Evolutionary conservation across 2,888 invertebrate species (phyloP).

Genomic region (Hirtodrosophila cameraria): DNA sequence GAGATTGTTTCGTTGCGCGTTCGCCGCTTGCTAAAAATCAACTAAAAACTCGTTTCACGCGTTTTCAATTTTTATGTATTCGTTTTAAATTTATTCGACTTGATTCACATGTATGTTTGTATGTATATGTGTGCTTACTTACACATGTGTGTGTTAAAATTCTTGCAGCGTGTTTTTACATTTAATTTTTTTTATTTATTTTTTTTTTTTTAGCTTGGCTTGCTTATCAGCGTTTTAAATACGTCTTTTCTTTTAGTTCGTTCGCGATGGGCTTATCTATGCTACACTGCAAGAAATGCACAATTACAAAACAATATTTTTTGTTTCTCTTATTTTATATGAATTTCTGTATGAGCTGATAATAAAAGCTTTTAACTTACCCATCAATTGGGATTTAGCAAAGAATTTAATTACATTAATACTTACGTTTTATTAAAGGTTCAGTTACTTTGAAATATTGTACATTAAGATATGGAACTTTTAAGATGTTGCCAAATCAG

Average conservation of each 20-base stretch:
- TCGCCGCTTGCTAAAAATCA: slow-evolving; percentile 68
- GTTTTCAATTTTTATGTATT: slow-evolving; percentile 67
- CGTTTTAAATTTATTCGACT: slow-evolving; percentile 52
- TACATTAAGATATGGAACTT: too few relatives aligned
- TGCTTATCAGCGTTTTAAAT: slow-evolving; percentile 71
- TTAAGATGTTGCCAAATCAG: too few relatives aligned
- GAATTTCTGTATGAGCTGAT: too few relatives aligned
- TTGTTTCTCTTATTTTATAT: background rate
- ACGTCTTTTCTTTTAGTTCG: slow-evolving; percentile 73
- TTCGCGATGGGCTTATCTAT: slow-evolving; percentile 59
- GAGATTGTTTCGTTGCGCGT: slow-evolving; percentile 52
- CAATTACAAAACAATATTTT: background rate
- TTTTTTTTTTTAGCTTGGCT: slow-evolving; percentile 34
- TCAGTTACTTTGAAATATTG: too few relatives aligned
- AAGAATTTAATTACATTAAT: too few relatives aligned
- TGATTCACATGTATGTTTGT: slow-evolving; percentile 13
- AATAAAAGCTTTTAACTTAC: too few relatives aligned
- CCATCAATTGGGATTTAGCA: too few relatives aligned
- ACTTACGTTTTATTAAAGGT: too few relatives aligned
- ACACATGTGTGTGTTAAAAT: slow-evolving; percentile 50
- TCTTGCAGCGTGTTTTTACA: slow-evolving; percentile 73
- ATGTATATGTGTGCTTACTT: slow-evolving; percentile 6
- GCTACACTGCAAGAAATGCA: slow-evolving; percentile 37
- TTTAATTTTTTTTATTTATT: slow-evolving; percentile 16
- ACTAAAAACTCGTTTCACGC: slow-evolving; percentile 77